A percentile compares a stretch with the other conserved stretches of the same genome.
These are phyloP conservation scores for Tipula confusa DNA, from an alignment of 2,888 invertebrate species.

Conservation along the genomic window DNA sequence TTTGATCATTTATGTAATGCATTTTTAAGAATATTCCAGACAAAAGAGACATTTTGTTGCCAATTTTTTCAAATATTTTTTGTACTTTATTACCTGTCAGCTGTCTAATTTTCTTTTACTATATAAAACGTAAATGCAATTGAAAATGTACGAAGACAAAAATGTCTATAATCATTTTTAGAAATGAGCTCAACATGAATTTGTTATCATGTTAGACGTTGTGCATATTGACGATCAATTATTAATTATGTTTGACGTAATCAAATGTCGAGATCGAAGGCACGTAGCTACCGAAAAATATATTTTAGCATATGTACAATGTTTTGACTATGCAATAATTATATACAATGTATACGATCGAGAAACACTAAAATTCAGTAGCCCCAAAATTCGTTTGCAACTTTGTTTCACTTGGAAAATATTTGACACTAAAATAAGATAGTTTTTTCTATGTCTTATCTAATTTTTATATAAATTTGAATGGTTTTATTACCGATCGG, in stretches of 20 bases:
- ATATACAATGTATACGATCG: no score
- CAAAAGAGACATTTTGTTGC: constrained; percentile 12
- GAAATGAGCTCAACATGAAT: not conserved
- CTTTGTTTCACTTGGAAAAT: no score
- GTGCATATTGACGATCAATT: not conserved
- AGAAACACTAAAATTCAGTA: no score
- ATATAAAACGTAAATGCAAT: not conserved
- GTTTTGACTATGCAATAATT: not conserved
- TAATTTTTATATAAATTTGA: no score
- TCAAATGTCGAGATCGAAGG: not conserved
- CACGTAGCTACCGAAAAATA: not conserved
- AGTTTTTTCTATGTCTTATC: no score
- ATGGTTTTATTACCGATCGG: no score
- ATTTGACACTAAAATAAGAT: no score
- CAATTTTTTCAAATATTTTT: not conserved
- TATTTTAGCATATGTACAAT: not conserved
- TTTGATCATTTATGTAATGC: not conserved
- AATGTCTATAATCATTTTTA: constrained; percentile 14
- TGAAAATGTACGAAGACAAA: not conserved
- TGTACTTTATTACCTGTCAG: not conserved
- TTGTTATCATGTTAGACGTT: not conserved
- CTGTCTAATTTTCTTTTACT: constrained; percentile 15
- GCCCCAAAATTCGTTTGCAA: no score
- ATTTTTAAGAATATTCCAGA: not conserved
- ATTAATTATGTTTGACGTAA: not conserved